Base-by-base conservation (phyloP, 2,797 vertebrate genomes). In the Tangara arthus region DNA sequence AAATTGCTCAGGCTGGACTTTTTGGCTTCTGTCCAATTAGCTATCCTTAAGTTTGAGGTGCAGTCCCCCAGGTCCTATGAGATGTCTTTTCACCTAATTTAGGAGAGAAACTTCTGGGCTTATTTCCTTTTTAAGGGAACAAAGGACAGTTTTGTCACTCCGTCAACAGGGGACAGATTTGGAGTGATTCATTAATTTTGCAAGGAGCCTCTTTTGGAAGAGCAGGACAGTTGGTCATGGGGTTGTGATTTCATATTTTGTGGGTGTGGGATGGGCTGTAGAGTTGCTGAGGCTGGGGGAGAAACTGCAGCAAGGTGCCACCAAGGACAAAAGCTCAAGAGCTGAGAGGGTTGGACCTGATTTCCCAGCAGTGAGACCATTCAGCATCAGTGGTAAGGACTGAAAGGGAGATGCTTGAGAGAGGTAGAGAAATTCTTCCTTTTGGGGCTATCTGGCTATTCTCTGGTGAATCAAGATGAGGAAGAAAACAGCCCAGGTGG, bases 171-270 rank as follows among this genome's bases (percentile, higher is more conserved):
- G 28, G 7, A 52, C 32, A 44, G 57, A 34, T 35, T 44, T 61
- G 72, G 61, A 71, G 37, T 47, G 84, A 88, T 91, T 83, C 77
- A 82, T 44, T 88, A 57, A 63, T 81, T 87, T 75, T 76, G 53
- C 21, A 15, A 76, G 76, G 64, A 81, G 12, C 5, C 22, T 90
- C 28, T 68, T 24, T 80, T 13, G 30, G 9, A 46, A 56, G 50
- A 72, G 47, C 53, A 69, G 55, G 24, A 30, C 19, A 8, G 4
- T 15, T 63, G 82, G 59, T 77, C 14, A 1, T 18, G 60, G 91
- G 32, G 71, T 59, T 66, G 56, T 76, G 82, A 56, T 66, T 85
- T 77, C 15, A 1, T 53, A 0, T 87, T 81, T 63, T 82, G 35
- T 49, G 78, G 28, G 46, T 5, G 20, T 52, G 55, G 82, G 61